phyloP scores from a whole-genome alignment of 2,888 invertebrate genomes.

The Meiosimyza decipiens region DNA sequence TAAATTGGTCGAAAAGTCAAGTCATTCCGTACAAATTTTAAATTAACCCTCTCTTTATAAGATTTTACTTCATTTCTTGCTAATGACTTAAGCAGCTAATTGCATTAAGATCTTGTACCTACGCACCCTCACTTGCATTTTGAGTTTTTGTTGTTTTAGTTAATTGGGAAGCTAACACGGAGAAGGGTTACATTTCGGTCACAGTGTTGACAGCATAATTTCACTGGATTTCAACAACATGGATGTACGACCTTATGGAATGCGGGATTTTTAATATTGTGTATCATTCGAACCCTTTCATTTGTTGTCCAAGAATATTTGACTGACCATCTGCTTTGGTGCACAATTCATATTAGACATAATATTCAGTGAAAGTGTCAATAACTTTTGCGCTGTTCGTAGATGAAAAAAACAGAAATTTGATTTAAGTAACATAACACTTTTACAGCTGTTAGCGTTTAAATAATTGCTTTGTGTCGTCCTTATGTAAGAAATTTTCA shows the following conservation, averaged over 20 bases:
- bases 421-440: slow-evolving; percentile 48
- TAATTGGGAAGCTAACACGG: background rate
- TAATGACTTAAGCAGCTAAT: slow-evolving; percentile 49
- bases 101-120: slow-evolving; percentile 35
- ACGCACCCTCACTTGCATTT: slow-evolving; percentile 30
- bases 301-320: background rate
- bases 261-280: slow-evolving; percentile 39
- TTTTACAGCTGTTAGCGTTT: slow-evolving; percentile 5
- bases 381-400: background rate
- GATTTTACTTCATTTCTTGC: slow-evolving; percentile 39
- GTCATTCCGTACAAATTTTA: slow-evolving; percentile 55
- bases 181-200: slow-evolving; percentile 43
- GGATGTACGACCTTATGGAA: slow-evolving; percentile 26
- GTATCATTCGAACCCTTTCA: background rate
- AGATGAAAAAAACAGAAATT: slow-evolving; percentile 33
- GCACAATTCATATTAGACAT: background rate
- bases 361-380: background rate
- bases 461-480: too few relatives aligned
- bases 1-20: slow-evolving; percentile 53
- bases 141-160: background rate
- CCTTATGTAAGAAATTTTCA: too few relatives aligned
- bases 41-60: background rate
- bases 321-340: slow-evolving; percentile 30
- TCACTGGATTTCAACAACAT: slow-evolving; percentile 13
- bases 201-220: slow-evolving; percentile 47